Base-by-base conservation (phyloP, 2,113 vertebrate genomes). In the Vireo altiloquus region DNA sequence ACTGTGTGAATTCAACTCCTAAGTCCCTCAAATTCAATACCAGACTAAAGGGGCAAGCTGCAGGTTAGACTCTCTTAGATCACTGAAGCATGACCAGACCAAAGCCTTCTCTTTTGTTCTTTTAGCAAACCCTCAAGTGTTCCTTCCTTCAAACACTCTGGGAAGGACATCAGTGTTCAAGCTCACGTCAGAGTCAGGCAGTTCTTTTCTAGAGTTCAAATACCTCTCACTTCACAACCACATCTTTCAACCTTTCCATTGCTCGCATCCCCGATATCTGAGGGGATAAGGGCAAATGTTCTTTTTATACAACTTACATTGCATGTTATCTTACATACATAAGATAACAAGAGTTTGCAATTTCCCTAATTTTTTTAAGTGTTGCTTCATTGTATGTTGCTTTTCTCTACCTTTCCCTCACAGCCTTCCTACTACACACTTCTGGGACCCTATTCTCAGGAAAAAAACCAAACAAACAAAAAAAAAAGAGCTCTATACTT, bases 1-100 rank as follows among this genome's bases (percentile, higher is more conserved):
- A 3, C 24, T 54, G n/a, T 1, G 0, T 0, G 1, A 65, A 37
- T 69, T 77, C 49, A 56, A 10, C 27, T 60, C n/a, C 4, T 5
- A 44, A 52, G 13, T 13, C n/a, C 31, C 33, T 53, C 31, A 15
- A 83, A 16, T 80, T 77, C 63, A 72, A 39, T 10, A 27, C 49
- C 31, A 80, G 71, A 31, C 33, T 30, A 63, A 82, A 54, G 18
- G 16, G 42, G 18, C 23, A 25, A 75, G 15, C 44, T 44, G 27
- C 33, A 64, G 37, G 23, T 64, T 54, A 33, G 47, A 42, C 24
- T 28, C 64, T 37, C 52, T 65, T 15, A 47, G 65, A 82, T 82
- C 74, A 47, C 61, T 35, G 82, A 84, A 87, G 79, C 68, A 46
- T 65, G 18, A 20, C 49, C 52, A 74, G n/a, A 79, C 53, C n/a